Evolutionary conservation across 2,113 vertebrate genomes (phyloP), one percentile per base, ranked within the genome.

Genomic region (Pomatostomus ruficeps): DNA sequence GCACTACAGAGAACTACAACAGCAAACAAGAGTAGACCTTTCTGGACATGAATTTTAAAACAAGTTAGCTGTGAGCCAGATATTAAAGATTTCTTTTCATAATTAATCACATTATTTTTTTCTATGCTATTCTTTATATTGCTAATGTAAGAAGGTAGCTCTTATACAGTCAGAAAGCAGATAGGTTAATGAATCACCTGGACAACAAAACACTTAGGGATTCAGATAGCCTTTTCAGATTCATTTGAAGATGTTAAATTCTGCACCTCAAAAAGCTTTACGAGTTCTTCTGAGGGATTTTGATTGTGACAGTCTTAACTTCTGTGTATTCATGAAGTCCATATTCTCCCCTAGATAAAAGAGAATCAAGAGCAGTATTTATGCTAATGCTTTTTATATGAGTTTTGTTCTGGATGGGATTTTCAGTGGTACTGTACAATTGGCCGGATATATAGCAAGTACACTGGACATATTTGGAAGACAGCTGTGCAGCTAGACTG

Each of bases 311-410:
- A 5, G 98, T 98, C 96, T 99, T 99, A 79, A 99, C 93, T 95
- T 99, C 99, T 38, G 98, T 99, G 68, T 99, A 99, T 95, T 99
- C 98, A 23, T 98, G 98, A 85, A 99, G 91, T 66, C 98, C 98
- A 12, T 99, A 98, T 97, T 99, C 98, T 84, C 98, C 98, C 94
- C 99, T 99, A 95, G 67, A 95, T 16, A 91, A 88, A 94, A 51
- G 22, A 97, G 63, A 94, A 40, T 1, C 1, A 65, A 65, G 72
- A 82, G 40, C 4, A 89, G 29, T 45, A 88, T 73, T 97, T 70
- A 78, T n/a, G 14, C 25, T 48, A 91, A 68, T 78, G 52, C 3
- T 84, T 76, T 81, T 93, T 72, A 81, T 73, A 77, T 49, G 28
- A 91, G 4, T 84, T 62, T 51, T 91, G 23, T 52, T 42, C 67